These are phyloP conservation scores for Ochotona curzoniae DNA, from an alignment of 2,113 vertebrate genomes.

Conservation along the genomic window DNA sequence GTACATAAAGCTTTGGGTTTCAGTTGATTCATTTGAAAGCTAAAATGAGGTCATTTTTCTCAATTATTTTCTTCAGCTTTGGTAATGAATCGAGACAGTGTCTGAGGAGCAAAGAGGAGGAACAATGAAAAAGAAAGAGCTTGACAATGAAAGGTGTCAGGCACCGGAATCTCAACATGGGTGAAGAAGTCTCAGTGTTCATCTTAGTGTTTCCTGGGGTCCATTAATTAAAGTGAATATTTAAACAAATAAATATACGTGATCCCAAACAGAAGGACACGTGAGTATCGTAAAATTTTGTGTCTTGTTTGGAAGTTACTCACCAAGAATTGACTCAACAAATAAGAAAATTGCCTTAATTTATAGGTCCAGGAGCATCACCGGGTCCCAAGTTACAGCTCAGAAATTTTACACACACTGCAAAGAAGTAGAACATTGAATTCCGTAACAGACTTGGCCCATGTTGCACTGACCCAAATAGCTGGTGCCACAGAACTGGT, in stretches of 20 bases:
- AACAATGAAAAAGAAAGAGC: no score
- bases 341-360: conserved; percentile 40
- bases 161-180: background rate
- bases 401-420: background rate
- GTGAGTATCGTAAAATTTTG: background rate
- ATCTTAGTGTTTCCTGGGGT: background rate
- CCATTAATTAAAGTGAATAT: background rate
- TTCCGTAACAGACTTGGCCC: background rate
- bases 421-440: conserved; percentile 44
- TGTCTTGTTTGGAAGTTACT: conserved; percentile 23
- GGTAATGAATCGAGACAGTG: background rate
- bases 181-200: background rate
- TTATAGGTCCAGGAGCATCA: background rate
- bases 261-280: background rate
- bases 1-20: background rate
- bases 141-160: background rate
- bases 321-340: background rate
- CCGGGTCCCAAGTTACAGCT: background rate
- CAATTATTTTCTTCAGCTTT: background rate
- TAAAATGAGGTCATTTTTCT: background rate
- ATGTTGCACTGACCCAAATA: background rate
- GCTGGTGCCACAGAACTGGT: background rate
- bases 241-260: conserved; percentile 5
- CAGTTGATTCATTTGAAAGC: background rate
- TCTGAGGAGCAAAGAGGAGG: background rate